Conservation (phyloP, 2,888 invertebrate species). For the Keiferia lycopersicella region DNA sequence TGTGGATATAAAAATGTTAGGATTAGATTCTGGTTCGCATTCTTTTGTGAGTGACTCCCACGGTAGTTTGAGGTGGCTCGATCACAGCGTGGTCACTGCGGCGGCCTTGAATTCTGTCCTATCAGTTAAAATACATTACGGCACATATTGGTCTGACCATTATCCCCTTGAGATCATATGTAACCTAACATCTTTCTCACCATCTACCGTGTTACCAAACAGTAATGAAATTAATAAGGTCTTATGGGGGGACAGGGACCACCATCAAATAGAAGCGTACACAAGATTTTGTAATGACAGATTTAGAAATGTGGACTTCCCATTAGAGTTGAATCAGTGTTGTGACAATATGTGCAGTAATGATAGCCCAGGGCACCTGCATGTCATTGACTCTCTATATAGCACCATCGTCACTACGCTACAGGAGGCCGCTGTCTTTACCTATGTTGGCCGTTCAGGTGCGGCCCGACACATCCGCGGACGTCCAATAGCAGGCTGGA, state of each 20-base stretch:
- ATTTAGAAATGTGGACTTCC: no score
- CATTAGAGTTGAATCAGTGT: background rate
- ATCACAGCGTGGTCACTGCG: constrained; percentile 29
- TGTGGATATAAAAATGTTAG: constrained; percentile 20
- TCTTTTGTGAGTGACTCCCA: constrained; percentile 25
- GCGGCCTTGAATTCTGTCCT: constrained; percentile 23
- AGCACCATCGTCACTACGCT: background rate
- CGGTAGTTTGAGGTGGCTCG: constrained; percentile 31
- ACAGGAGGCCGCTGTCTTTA: constrained; percentile 14
- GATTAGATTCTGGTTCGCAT: constrained; percentile 4
- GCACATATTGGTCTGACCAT: constrained; percentile 34
- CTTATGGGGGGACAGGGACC: constrained; percentile 27
- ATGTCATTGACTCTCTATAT: background rate
- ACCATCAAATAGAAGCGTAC: constrained; percentile 25
- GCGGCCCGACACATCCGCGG: background rate
- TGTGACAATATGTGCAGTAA: background rate
- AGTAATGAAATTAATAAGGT: constrained; percentile 24
- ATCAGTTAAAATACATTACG: constrained; percentile 22
- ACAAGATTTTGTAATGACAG: background rate
- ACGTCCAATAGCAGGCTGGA: constrained; percentile 9
- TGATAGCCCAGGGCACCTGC: constrained; percentile 4
- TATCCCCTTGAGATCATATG: constrained; percentile 25
- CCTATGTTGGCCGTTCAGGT: background rate
- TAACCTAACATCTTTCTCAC: constrained; percentile 23
- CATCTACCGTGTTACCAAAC: constrained; percentile 14